Percentiles rank a stretch among this genome's conserved stretches.
These are phyloP conservation scores for Habropoda laboriosa DNA, from an alignment of 1,140 invertebrate species.

Conservation along the genomic window DNA sequence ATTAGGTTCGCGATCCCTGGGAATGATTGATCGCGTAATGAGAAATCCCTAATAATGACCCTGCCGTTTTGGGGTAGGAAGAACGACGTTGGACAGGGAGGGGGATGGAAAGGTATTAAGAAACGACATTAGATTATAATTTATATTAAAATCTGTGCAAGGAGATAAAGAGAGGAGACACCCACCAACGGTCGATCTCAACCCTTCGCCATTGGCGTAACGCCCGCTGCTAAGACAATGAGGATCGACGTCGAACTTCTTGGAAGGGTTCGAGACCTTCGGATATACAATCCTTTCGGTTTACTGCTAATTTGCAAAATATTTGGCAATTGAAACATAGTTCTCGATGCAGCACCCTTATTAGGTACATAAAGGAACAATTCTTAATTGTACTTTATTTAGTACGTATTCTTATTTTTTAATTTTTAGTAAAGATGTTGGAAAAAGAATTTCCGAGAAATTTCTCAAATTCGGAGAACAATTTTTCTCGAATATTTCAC, in stretches of 20 bases:
- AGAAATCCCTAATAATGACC: conserved; percentile 81
- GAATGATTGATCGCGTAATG: conserved; percentile 81
- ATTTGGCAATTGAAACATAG: neutral
- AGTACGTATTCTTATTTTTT: neutral
- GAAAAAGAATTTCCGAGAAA: too few relatives aligned
- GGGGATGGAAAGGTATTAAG: conserved; percentile 76
- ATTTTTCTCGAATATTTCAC: neutral
- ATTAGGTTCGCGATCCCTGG: conserved; percentile 74
- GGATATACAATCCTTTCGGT: too few relatives aligned
- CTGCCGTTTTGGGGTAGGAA: conserved; percentile 68
- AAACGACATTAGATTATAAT: conserved; percentile 82
- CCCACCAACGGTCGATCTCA: conserved; percentile 70
- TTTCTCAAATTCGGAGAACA: too few relatives aligned
- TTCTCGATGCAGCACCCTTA: too few relatives aligned
- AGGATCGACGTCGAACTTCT: conserved; percentile 10
- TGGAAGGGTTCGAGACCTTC: neutral
- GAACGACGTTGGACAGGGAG: conserved; percentile 37
- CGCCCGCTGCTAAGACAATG: conserved; percentile 33
- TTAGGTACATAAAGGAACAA: too few relatives aligned
- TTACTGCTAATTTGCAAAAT: neutral
- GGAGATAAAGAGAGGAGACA: conserved; percentile 79
- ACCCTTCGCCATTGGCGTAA: conserved; percentile 78
- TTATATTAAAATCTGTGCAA: conserved; percentile 81
- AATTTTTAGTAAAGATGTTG: too few relatives aligned
- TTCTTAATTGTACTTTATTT: neutral